phyloP scores from a whole-genome alignment of 2,888 invertebrate species.

The Machimus rusticus region DNA sequence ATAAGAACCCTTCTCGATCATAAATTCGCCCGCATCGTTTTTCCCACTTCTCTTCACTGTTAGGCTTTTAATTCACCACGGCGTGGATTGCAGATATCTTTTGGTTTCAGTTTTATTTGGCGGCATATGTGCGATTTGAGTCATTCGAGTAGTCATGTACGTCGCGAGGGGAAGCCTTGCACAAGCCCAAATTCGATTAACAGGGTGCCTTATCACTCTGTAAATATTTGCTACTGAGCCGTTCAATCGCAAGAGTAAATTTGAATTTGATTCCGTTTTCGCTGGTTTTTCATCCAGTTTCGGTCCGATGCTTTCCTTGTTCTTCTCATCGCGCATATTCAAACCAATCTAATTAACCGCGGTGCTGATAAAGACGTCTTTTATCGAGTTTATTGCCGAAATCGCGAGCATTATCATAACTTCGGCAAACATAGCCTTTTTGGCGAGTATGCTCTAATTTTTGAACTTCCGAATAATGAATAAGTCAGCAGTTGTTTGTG shows the following conservation, averaged over 20 bases:
- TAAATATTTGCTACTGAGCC: conserved; percentile 19
- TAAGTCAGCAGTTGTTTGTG: not conserved
- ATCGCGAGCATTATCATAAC: not conserved
- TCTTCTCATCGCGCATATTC: not conserved
- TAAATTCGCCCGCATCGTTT: conserved; percentile 15
- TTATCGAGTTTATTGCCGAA: not conserved
- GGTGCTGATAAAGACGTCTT: not conserved
- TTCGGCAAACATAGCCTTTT: not conserved
- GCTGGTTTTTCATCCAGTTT: not conserved
- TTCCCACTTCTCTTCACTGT: not conserved
- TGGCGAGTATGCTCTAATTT: conserved; percentile 8
- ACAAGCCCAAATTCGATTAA: conserved; percentile 26
- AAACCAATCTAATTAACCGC: not conserved
- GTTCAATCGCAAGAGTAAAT: not conserved
- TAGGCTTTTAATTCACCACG: not conserved
- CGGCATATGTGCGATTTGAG: not conserved
- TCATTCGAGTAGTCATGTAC: not conserved
- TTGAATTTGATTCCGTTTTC: not conserved
- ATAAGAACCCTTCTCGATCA: not conserved
- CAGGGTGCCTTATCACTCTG: conserved; percentile 11
- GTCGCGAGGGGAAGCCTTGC: not conserved
- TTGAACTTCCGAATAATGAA: not conserved
- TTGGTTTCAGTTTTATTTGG: not conserved
- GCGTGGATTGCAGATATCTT: not conserved
- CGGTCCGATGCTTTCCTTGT: not conserved